Percentiles rank a stretch among this genome's conserved stretches.
phyloP scores from a whole-genome alignment of 2,888 invertebrate genomes.

The Beris chalybata region DNA sequence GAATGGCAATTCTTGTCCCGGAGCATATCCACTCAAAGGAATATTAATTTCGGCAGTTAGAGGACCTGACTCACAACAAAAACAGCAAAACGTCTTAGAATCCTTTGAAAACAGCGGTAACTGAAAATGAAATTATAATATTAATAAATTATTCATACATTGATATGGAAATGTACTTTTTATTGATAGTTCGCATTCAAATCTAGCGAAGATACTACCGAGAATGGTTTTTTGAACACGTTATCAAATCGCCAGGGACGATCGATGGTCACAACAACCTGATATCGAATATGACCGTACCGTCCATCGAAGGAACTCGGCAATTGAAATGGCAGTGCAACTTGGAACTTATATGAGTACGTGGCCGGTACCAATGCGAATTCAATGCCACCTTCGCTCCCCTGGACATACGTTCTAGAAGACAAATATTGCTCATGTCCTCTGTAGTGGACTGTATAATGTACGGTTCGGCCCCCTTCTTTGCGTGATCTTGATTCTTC shows the following conservation, averaged over 20 bases:
- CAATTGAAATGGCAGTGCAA: slow-evolving; percentile 61
- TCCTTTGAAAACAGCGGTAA: slow-evolving; percentile 68
- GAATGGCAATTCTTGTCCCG: slow-evolving; percentile 72
- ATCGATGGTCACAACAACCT: slow-evolving; percentile 75
- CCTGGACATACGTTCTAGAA: slow-evolving; percentile 50
- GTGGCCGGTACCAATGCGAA: slow-evolving; percentile 70
- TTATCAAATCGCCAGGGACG: slow-evolving; percentile 85
- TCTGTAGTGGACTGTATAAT: slow-evolving; percentile 48
- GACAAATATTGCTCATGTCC: slow-evolving; percentile 50
- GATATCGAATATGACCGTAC: slow-evolving; percentile 75
- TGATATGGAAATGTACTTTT: slow-evolving; percentile 29
- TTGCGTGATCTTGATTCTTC: slow-evolving; percentile 43
- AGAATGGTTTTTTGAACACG: slow-evolving; percentile 75
- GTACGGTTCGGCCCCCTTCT: slow-evolving; percentile 48
- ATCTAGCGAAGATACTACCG: slow-evolving; percentile 75
- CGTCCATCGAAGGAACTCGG: slow-evolving; percentile 80
- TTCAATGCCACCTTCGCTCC: slow-evolving; percentile 61
- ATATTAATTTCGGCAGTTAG: slow-evolving; percentile 66
- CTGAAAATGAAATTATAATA: slow-evolving; percentile 51
- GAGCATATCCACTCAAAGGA: slow-evolving; percentile 72
- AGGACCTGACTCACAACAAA: slow-evolving; percentile 73
- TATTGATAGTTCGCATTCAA: slow-evolving; percentile 63
- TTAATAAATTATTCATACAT: not conserved
- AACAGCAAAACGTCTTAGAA: slow-evolving; percentile 75
- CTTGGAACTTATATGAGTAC: slow-evolving; percentile 75